Evolutionary conservation across 2,113 vertebrate species (phyloP), one percentile per base, ranked within the genome.

Genomic region (Entelurus aequoreus): DNA sequence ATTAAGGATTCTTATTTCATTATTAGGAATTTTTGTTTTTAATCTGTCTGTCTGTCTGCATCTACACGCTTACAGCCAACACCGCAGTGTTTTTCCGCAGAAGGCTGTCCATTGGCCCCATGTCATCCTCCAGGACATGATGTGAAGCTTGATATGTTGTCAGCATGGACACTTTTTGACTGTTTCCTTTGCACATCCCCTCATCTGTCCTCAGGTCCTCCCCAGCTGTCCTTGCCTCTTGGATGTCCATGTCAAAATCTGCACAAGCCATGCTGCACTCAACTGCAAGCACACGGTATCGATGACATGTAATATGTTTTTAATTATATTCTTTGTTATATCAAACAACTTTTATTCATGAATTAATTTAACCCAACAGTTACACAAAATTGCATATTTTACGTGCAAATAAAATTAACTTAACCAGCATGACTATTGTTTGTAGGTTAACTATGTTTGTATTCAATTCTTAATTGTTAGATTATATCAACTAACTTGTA

Each of bases 61-160:
- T 10, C n/a, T 16, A n/a, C 14, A 4, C 6, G 63, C 86, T 87
- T 76, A 91, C 90, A 66, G 87, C 90, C 40, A 88, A 54, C 6
- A 81, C 73, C 2, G 81, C 76, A 0, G 86, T 84, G 13, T 88
- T 78, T 65, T 82, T 90, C 66, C 65, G 64, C 51, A 89, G 64
- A 46, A 90, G 77, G 4, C 65, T 47, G 5, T 87, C 73, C 54
- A 89, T 72, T 0, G 60, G 71, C 9, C 50, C 62, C 35, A 63
- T 54, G 2, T 16, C 1, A 0, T 49, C 52, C 0, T 79, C 79
- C 2, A 85, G 0, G 0, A 77, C 1, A 11, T 79, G 66, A 13
- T 79, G 68, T 28, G 38, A 7, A n/a, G 86, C 78, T 28, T 68
- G 54, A 71, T 90, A 38, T 12, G 6, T 60, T 0, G 80, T 12